Evolutionary conservation across 35 echinoderm and acorn worm species (phyloP), one percentile per base, ranked within the genome.

Genomic region (Hemicentrotus pulcherrimus): DNA sequence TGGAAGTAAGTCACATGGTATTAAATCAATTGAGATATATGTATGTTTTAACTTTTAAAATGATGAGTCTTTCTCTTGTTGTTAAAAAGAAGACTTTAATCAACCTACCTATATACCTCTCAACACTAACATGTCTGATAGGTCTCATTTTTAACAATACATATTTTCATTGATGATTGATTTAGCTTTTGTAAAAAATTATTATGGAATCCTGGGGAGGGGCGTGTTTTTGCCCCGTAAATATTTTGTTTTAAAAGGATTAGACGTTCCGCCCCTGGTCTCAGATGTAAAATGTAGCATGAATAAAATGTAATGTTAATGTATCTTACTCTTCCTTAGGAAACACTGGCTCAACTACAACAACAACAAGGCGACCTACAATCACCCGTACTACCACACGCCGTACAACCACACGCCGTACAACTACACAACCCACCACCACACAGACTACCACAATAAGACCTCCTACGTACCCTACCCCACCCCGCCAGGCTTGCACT

Each of bases 1-100:
- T 85, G 97, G 97, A 90, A 30, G 94, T 96, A 46, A 94, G 65
- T 91, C 31, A 28, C 8, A 18, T 32, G 19, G 32, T n/a, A 18
- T 32, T 91, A 2, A 32, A 31, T 46, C 31, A 41, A 41, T 86
- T 2, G 19, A 24, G 31, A 19, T 16, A 2, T 11, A 22, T 16
- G 13, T 11, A 22, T 32, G 11, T 88, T 32, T 12, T 88, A 31
- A 32, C 16, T 88, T 10, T 55, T 10, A 50, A 55, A 55, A 55
- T 14, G 50, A 55, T 10, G 50, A 11, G 50, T 41, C 35, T 41
- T 41, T 41, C 0, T 41, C 35, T 41, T 41, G 3, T 41, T 41
- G 35, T 41, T 41, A 41, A 41, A 41, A 0, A 41, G 35, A 41
- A 41, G 35, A 41, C 3, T 41, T 41, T 41, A 41, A 41, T 41